Conservation (phyloP, 1,140 invertebrate genomes). For the Teleopsis dalmanni region DNA sequence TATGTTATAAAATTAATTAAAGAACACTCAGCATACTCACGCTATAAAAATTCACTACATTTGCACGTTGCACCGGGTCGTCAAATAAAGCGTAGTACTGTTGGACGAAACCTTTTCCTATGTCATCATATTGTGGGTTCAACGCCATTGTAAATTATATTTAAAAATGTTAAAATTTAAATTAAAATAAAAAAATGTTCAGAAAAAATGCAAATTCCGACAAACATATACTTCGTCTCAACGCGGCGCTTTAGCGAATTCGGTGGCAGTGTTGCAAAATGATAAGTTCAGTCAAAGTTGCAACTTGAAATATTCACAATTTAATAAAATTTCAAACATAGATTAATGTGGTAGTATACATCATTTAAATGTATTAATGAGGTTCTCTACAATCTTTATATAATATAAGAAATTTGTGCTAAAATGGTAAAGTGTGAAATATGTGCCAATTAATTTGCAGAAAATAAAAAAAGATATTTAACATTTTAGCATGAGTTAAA, state of each 20-base stretch:
- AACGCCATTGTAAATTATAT: slow-evolving; percentile 58
- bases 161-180: slow-evolving; percentile 1
- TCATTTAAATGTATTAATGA: no score
- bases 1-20: neutral
- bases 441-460: no score
- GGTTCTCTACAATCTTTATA: no score
- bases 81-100: slow-evolving; percentile 90
- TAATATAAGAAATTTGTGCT: no score
- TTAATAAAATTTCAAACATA: no score
- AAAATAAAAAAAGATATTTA: no score
- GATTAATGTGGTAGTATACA: no score
- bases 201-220: slow-evolving; percentile 11
- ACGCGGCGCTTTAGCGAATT: slow-evolving; percentile 5
- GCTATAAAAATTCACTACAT: slow-evolving; percentile 84
- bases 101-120: slow-evolving; percentile 86
- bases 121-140: slow-evolving; percentile 82
- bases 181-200: slow-evolving; percentile 6
- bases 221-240: slow-evolving; percentile 1
- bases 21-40: slow-evolving; percentile 73
- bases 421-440: no score
- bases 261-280: slow-evolving; percentile 4
- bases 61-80: slow-evolving; percentile 70
- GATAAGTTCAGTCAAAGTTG: no score
- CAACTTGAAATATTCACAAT: no score
- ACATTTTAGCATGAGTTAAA: no score